phyloP scores from a whole-genome alignment of 2,888 invertebrate genomes.

The Ichneumoninae sp. region DNA sequence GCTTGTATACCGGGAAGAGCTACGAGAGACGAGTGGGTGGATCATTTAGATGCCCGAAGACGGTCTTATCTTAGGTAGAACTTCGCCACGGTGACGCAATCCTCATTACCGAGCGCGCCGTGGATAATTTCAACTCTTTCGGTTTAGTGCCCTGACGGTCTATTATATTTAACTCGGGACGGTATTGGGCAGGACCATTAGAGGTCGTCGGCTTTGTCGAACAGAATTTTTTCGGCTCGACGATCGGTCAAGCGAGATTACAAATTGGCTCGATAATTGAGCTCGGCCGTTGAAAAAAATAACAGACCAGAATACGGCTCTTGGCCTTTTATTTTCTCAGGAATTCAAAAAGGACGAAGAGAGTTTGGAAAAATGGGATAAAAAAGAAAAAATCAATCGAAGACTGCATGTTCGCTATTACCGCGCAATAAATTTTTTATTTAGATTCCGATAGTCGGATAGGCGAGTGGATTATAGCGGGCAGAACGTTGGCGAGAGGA shows the following conservation, averaged over 20 bases:
- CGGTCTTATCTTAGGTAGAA: slow-evolving; percentile 52
- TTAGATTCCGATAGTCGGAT: slow-evolving; percentile 37
- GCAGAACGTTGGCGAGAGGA: slow-evolving; percentile 48
- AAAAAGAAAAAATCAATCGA: not conserved
- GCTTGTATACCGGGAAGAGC: slow-evolving; percentile 1
- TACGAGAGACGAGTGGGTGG: slow-evolving; percentile 55
- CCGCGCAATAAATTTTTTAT: slow-evolving; percentile 41
- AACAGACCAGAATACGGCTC: not conserved
- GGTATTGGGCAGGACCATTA: slow-evolving; percentile 9
- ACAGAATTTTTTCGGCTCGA: slow-evolving; percentile 4
- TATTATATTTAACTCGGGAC: slow-evolving; percentile 13
- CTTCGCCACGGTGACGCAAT: slow-evolving; percentile 50
- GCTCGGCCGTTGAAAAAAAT: not conserved
- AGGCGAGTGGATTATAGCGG: slow-evolving; percentile 44
- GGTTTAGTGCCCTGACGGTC: not conserved
- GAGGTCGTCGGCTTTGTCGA: not conserved
- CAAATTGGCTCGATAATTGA: not conserved
- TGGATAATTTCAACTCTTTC: slow-evolving; percentile 34
- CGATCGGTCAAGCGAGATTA: slow-evolving; percentile 25
- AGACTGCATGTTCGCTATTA: not conserved
- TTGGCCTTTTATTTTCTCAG: no score
- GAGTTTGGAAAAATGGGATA: not conserved
- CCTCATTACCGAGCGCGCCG: slow-evolving; percentile 53
- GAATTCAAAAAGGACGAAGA: not conserved
- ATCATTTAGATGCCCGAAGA: slow-evolving; percentile 62